A percentile compares a stretch with the other conserved stretches of the same genome.
phyloP scores from a whole-genome alignment of 2,797 vertebrate genomes.

The Silurus aristotelis region DNA sequence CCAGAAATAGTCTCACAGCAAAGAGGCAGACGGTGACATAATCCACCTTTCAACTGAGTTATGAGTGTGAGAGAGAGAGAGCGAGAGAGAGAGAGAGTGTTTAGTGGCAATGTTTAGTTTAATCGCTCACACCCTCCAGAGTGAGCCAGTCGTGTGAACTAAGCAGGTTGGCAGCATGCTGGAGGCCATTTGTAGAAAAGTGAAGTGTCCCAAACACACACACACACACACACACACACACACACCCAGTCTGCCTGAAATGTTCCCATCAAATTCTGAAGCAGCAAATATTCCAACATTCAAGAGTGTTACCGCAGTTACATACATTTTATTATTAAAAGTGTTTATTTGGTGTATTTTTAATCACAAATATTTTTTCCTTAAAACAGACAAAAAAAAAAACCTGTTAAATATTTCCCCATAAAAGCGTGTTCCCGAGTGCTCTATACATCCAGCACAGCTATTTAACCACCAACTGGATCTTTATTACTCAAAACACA shows the following conservation, averaged over 20 bases:
- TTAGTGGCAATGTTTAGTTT: not conserved
- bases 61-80: not conserved
- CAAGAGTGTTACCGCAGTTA: not conserved
- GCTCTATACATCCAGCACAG: not conserved
- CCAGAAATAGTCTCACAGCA: constrained; percentile 39
- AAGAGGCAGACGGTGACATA: constrained; percentile 43
- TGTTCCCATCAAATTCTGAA: not conserved
- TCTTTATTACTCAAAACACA: not conserved
- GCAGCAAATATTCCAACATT: not conserved
- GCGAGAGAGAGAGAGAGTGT: constrained; percentile 14
- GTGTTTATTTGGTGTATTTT: not conserved
- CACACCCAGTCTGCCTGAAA: not conserved
- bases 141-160: constrained; percentile 22
- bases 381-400: too few relatives aligned
- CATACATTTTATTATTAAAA: not conserved
- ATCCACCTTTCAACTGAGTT: constrained; percentile 38
- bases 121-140: constrained; percentile 27
- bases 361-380: too few relatives aligned
- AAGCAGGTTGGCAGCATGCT: constrained; percentile 10
- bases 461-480: not conserved
- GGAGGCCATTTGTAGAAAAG: constrained; percentile 33
- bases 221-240: constrained; percentile 17
- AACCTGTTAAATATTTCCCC: not conserved
- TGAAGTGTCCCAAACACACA: not conserved
- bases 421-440: not conserved